Base-by-base conservation (phyloP, 2,113 vertebrate species). In the Sapayoa aenigma region DNA sequence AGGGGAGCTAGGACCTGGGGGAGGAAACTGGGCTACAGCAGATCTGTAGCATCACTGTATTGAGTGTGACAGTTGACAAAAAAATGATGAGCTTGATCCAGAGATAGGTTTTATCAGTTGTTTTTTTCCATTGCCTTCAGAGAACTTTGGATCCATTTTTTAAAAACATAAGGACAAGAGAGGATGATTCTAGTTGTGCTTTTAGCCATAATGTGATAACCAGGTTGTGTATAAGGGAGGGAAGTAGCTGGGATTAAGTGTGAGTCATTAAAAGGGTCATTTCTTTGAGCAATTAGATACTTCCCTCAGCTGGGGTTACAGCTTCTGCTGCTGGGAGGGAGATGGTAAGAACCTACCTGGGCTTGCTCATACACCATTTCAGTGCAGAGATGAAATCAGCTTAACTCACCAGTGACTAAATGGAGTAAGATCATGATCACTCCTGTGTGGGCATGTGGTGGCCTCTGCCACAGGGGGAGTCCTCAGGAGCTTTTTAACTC, bases 11-110 rank as follows among this genome's bases (percentile, higher is more conserved):
- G 33, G 16, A 58, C 2, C 16, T 2, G 8, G 22, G 37, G 16
- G 8, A 72, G 28, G 58, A n/a, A 49, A 4, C 0, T 30, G 18
- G 56, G 14, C 23, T 63, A 2, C 49, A 25, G 56, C 1, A 6
- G 24, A 41, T 80, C 58, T 62, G 50, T 23, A 25, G n/a, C 0
- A 0, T 65, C 25, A 16, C 78, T 68, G 62, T 12, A 66, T 27
- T 39, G 19, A 53, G 16, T 2, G 0, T 31, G 59, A 62, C 27
- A 37, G 44, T 3, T 67, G 68, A 35, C 66, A 65, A 65, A 50
- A 62, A 90, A 84, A 27, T 8, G 2, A 44, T 56, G 52, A 28
- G 25, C 41, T 92, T 69, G 31, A 63, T 77, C 37, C 59, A 90
- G 74, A 81, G 37, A 37, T 14, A 7, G 31, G 37, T 75, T 11